Conservation (phyloP, 2,113 vertebrate species). For the Atlantisia rogersi region DNA sequence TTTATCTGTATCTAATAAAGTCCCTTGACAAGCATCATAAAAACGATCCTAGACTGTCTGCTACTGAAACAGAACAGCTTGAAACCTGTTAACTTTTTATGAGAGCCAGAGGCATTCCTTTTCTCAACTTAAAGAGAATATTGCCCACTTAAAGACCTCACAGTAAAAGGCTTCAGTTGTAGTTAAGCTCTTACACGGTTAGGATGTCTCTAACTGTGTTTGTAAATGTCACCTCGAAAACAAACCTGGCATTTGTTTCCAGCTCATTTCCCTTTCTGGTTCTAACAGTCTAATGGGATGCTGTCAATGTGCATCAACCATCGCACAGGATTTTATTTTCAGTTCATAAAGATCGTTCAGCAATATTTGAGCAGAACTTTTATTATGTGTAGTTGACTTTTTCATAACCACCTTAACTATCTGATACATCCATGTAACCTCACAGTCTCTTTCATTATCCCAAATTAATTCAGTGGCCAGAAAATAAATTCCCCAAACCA, state of each 20-base stretch:
- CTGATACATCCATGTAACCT: not conserved
- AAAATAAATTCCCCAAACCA: not conserved
- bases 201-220: not conserved
- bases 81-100: not conserved
- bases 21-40: not conserved
- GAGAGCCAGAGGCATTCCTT: not conserved
- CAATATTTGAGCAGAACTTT: not conserved
- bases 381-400: not conserved
- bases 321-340: not conserved
- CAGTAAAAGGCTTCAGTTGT: not conserved
- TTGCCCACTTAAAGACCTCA: not conserved
- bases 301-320: not conserved
- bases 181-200: not conserved
- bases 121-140: not conserved
- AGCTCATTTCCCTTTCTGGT: not conserved
- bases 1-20: not conserved
- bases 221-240: not conserved
- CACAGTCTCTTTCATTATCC: not conserved
- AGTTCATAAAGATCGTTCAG: not conserved
- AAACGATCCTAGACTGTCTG: not conserved
- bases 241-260: not conserved
- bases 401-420: not conserved
- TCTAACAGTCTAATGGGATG: not conserved
- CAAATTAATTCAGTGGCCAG: not conserved
- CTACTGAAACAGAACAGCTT: not conserved